A percentile compares a stretch with the other conserved stretches of the same genome.
These are phyloP conservation scores for Tipula confusa DNA, from an alignment of 2,888 invertebrate species.

Conservation along the genomic window DNA sequence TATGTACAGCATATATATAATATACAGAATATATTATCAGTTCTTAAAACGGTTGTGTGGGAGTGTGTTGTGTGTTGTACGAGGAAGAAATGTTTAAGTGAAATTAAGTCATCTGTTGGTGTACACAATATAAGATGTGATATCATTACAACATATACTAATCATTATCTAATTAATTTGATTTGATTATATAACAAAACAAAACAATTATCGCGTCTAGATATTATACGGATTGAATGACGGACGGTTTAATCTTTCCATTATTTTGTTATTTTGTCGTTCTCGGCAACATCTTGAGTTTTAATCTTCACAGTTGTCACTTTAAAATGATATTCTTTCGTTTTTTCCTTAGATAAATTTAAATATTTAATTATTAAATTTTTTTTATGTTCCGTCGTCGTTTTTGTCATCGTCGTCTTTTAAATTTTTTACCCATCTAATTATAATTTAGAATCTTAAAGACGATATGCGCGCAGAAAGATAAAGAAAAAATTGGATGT, in stretches of 20 bases:
- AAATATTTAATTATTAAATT: conserved; percentile 21
- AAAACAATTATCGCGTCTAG: background rate
- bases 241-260: background rate
- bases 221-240: background rate
- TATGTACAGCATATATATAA: background rate
- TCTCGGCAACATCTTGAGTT: background rate
- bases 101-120: background rate
- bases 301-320: background rate
- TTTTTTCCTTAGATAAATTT: conserved; percentile 3
- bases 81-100: background rate
- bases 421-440: background rate
- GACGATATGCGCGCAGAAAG: background rate
- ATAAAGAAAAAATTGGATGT: background rate
- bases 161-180: background rate
- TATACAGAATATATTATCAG: background rate
- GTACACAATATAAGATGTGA: background rate
- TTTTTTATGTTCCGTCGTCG: background rate
- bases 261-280: background rate
- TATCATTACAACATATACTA: background rate
- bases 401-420: background rate
- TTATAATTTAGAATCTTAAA: background rate
- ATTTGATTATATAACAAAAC: background rate
- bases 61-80: background rate
- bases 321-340: background rate
- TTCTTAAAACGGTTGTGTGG: background rate